Conservation (phyloP, 2,888 invertebrate species). For the Scelioninae gen. 2 region DNA sequence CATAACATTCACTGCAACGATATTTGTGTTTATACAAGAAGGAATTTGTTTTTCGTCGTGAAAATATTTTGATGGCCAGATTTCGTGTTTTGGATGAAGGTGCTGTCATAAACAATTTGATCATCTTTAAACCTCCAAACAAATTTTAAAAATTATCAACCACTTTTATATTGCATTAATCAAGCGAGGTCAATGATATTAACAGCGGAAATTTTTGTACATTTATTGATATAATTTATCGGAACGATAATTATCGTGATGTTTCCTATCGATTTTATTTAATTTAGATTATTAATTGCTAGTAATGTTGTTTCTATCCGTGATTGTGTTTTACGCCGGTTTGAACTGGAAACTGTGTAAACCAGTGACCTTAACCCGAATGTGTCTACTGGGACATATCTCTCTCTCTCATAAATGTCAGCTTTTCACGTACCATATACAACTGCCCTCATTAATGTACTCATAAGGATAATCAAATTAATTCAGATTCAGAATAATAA, state of each 20-base stretch:
- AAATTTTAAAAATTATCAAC: too few relatives aligned
- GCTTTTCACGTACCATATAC: constrained; percentile 17
- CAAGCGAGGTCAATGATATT: constrained; percentile 43
- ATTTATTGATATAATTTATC: constrained; percentile 37
- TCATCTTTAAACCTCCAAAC: too few relatives aligned
- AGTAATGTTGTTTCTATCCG: constrained; percentile 15
- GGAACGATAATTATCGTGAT: constrained; percentile 28
- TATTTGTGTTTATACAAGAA: too few relatives aligned
- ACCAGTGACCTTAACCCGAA: constrained; percentile 46
- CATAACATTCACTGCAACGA: too few relatives aligned
- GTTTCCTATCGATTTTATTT: constrained; percentile 35
- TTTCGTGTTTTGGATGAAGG: too few relatives aligned
- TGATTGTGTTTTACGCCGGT: constrained; percentile 26
- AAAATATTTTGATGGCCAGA: too few relatives aligned
- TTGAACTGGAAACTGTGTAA: constrained; percentile 36
- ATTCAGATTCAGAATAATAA: too few relatives aligned
- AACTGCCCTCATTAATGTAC: neutral
- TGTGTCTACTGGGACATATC: constrained; percentile 25
- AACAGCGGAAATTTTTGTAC: constrained; percentile 47
- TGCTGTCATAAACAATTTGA: too few relatives aligned
- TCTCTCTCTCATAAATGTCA: constrained; percentile 9
- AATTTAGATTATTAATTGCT: constrained; percentile 43
- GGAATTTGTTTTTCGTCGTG: too few relatives aligned
- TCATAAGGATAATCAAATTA: neutral
- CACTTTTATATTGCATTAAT: constrained; percentile 3